phyloP scores from a whole-genome alignment of 2,797 vertebrate species.

The Argentina silus region DNA sequence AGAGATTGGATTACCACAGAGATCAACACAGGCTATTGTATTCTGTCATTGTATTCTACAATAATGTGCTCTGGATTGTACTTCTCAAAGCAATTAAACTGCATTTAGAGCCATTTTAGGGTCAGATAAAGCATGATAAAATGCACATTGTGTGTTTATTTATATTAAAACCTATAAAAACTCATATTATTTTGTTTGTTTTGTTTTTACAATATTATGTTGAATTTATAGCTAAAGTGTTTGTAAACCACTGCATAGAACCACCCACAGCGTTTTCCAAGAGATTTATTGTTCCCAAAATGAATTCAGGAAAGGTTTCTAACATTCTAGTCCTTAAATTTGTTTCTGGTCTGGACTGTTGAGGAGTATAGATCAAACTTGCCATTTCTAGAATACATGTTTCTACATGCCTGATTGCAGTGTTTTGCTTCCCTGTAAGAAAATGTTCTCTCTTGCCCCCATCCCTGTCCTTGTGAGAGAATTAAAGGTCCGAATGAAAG shows the following conservation, averaged over 20 bases:
- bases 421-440: conserved; percentile 11
- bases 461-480: conserved; percentile 53
- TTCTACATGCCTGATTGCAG: conserved; percentile 22
- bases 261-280: too few relatives aligned
- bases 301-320: too few relatives aligned
- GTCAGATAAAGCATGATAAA: background rate
- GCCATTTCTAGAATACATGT: conserved; percentile 29
- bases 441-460: conserved; percentile 32
- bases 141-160: too few relatives aligned
- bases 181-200: too few relatives aligned
- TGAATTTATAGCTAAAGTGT: background rate
- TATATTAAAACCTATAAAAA: too few relatives aligned
- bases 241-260: background rate
- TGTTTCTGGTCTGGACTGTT: background rate
- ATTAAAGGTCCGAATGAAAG: conserved; percentile 56
- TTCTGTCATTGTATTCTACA: conserved; percentile 25
- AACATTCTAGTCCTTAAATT: background rate
- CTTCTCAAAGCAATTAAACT: conserved; percentile 21
- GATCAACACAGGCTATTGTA: conserved; percentile 59
- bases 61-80: conserved; percentile 17
- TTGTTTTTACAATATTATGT: background rate
- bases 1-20: conserved; percentile 67
- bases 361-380: background rate
- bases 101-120: conserved; percentile 22
- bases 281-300: too few relatives aligned